Evolutionary conservation across 2,797 vertebrate species (phyloP).

Genomic region (Phyllotis vaccarum): DNA sequence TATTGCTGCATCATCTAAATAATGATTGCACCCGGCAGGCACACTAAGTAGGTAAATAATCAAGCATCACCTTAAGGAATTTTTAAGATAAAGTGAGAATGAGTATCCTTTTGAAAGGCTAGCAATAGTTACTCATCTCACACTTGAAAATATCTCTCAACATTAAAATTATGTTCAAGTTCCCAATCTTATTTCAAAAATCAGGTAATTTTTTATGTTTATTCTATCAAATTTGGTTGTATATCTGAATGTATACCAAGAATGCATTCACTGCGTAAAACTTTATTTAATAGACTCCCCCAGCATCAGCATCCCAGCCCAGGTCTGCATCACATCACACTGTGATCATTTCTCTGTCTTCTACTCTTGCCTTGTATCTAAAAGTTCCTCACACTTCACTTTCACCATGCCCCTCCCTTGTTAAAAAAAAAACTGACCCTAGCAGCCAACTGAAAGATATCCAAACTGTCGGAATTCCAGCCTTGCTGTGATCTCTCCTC

Average conservation of each 20-base stretch:
- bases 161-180: constrained; percentile 12
- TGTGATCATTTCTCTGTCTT: constrained; percentile 37
- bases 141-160: not conserved
- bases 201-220: not conserved
- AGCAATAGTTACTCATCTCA: not conserved
- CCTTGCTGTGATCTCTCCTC: not conserved
- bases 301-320: not conserved
- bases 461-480: constrained; percentile 67
- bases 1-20: not conserved
- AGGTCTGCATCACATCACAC: constrained; percentile 24
- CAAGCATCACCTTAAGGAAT: not conserved
- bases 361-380: not conserved
- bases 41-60: not conserved
- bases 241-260: not conserved
- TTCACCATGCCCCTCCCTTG: not conserved
- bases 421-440: not conserved
- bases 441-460: constrained; percentile 38
- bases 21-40: not conserved
- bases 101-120: not conserved
- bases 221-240: not conserved
- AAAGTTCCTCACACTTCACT: constrained; percentile 44
- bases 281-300: not conserved
- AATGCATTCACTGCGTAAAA: not conserved
- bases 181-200: constrained; percentile 32
- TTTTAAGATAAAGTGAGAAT: constrained; percentile 19